Evolutionary conservation across 2,888 invertebrate species (phyloP).

Genomic region (Meloe dianella): DNA sequence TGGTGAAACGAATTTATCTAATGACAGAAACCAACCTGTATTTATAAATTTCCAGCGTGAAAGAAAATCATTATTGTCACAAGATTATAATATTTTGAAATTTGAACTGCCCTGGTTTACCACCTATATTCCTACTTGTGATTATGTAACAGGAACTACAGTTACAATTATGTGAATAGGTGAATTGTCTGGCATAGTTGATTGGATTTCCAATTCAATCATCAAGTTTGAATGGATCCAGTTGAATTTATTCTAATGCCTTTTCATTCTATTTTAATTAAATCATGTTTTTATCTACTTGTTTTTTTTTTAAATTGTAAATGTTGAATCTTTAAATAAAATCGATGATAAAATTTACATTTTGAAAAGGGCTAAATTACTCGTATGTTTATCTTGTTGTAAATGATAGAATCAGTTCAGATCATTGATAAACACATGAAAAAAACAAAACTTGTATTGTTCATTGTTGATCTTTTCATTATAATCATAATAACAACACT

Average conservation of each 20-base stretch:
- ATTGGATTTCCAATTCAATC: neutral
- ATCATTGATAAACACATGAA: neutral
- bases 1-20: neutral
- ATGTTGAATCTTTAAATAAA: too few relatives aligned
- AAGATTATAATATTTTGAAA: neutral
- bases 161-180: neutral
- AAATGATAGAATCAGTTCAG: neutral
- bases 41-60: neutral
- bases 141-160: neutral
- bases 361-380: neutral
- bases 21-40: neutral
- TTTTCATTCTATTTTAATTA: neutral
- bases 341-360: neutral
- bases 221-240: too few relatives aligned
- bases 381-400: neutral
- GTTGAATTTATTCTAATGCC: neutral
- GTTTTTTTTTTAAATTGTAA: too few relatives aligned
- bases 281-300: neutral
- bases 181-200: neutral
- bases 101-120: neutral
- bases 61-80: neutral
- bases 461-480: neutral
- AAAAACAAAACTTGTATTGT: neutral
- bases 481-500: too few relatives aligned
- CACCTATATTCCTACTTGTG: constrained; percentile 1